These are phyloP conservation scores for Periophthalmodon schlosseri DNA, from an alignment of 2,113 vertebrate genomes.

Conservation along the genomic window DNA sequence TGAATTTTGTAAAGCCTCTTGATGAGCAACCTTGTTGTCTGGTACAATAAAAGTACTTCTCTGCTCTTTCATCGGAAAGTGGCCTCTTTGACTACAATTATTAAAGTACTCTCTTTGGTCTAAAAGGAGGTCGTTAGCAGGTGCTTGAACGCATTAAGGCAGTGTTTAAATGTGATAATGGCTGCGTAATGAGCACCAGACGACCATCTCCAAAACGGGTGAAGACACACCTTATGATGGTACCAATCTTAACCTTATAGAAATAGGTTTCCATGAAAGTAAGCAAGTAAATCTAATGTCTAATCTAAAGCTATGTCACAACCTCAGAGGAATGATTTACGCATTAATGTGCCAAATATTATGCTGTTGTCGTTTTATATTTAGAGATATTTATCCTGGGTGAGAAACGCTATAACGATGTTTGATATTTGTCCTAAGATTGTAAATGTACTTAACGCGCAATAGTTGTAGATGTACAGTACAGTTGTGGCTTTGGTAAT, in stretches of 20 bases:
- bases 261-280: neutral
- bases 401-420: no score
- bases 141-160: neutral
- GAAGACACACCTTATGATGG: neutral
- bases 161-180: neutral
- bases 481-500: neutral
- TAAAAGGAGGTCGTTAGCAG: conserved; percentile 7
- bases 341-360: neutral
- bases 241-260: no score
- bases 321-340: neutral
- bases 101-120: conserved; percentile 6
- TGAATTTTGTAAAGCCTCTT: neutral
- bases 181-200: neutral
- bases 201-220: neutral
- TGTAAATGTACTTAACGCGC: neutral
- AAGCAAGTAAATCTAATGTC: no score
- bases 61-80: neutral
- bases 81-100: conserved; percentile 17
- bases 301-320: no score
- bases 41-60: conserved; percentile 9
- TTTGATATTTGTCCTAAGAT: neutral
- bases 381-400: no score
- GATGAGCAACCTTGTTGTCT: neutral
- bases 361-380: neutral
- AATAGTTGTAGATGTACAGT: neutral